phyloP scores from a whole-genome alignment of 2,113 vertebrate genomes.

The Chaetops frenatus region DNA sequence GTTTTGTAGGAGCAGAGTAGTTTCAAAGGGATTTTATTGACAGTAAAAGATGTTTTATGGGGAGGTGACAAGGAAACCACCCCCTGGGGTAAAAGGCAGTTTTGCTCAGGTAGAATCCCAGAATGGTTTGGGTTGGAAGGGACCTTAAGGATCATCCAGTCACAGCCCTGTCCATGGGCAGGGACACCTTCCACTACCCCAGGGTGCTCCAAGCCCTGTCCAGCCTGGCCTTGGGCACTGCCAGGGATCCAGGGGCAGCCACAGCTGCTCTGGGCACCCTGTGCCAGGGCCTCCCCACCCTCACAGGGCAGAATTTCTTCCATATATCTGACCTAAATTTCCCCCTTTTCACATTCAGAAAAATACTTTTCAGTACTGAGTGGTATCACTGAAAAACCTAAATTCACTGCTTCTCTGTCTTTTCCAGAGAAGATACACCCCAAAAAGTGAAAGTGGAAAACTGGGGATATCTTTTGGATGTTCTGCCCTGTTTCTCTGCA shows the following conservation, averaged over 20 bases:
- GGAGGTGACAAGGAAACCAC: neutral
- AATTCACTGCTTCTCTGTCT: neutral
- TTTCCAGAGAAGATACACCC: neutral
- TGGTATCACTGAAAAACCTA: neutral
- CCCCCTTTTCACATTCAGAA: neutral
- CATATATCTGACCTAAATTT: neutral
- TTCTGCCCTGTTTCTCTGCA: neutral
- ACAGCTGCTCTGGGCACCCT: neutral
- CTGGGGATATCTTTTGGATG: neutral
- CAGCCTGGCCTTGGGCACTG: neutral
- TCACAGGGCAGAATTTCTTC: neutral
- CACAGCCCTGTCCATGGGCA: neutral
- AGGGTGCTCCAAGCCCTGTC: fast-evolving
- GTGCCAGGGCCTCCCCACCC: neutral
- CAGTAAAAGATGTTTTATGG: neutral
- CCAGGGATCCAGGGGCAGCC: neutral
- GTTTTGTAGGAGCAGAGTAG: neutral
- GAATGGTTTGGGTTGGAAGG: neutral
- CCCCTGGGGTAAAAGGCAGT: neutral
- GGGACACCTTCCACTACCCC: neutral
- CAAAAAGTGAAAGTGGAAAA: neutral
- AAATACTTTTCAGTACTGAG: neutral
- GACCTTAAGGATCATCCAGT: neutral
- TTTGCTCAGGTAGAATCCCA: neutral
- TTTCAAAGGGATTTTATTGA: neutral